A percentile compares a stretch with the other conserved stretches of the same genome.
These are phyloP conservation scores for Drosophila hamatofila DNA, from an alignment of 2,888 invertebrate genomes.

Conservation along the genomic window DNA sequence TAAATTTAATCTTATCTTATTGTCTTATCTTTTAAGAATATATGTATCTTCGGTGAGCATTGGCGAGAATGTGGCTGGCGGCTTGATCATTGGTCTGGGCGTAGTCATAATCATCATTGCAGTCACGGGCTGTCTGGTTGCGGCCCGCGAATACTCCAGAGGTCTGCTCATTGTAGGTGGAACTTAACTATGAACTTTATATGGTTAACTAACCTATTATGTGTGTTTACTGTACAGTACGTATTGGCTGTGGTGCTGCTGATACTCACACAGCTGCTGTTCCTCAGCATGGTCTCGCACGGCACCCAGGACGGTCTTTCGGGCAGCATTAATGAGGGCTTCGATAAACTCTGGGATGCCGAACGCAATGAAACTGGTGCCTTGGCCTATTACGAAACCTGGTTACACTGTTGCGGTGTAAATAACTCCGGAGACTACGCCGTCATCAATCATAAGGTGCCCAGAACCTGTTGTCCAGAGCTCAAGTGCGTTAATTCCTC, in stretches of 20 bases:
- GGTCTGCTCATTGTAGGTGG: constrained; percentile 71
- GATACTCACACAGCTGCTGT: constrained; percentile 74
- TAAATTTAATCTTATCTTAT: not conserved
- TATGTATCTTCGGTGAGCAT: constrained; percentile 71
- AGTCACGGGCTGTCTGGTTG: constrained; percentile 79
- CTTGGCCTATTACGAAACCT: constrained; percentile 78
- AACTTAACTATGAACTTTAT: not conserved
- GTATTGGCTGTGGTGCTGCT: constrained; percentile 64
- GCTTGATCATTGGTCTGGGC: constrained; percentile 78
- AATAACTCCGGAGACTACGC: constrained; percentile 76
- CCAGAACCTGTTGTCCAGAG: constrained; percentile 72
- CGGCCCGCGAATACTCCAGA: constrained; percentile 75
- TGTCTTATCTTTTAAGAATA: constrained; percentile 14
- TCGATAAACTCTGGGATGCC: constrained; percentile 74
- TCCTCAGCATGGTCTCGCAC: constrained; percentile 82
- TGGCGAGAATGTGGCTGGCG: constrained; percentile 80
- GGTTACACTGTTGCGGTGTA: constrained; percentile 81
- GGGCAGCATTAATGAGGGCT: constrained; percentile 79
- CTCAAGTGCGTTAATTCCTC: constrained; percentile 61
- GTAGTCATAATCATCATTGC: constrained; percentile 70
- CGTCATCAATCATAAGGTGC: constrained; percentile 73
- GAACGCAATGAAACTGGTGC: constrained; percentile 75
- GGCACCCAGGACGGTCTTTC: constrained; percentile 81
- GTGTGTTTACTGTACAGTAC: constrained; percentile 71
- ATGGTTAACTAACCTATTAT: not conserved